Evolutionary conservation across 2,797 vertebrate species (phyloP), one percentile per base, ranked within the genome.

Genomic region (Leptatherina wallacei): DNA sequence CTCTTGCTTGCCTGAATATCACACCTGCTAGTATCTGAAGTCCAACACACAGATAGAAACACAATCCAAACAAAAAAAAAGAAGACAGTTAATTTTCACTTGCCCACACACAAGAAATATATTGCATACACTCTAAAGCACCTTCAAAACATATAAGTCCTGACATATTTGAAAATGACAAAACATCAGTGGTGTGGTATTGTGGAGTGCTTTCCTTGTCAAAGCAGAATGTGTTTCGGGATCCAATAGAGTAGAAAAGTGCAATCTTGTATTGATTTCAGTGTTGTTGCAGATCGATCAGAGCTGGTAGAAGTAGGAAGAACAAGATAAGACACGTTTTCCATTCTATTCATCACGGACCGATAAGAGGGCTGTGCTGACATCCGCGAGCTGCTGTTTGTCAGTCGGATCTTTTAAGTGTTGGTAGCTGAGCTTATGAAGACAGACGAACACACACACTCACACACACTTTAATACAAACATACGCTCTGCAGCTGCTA

Each of bases 281-380:
- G 82, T 65, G 85, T 75, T 72, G 91, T 38, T 81, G 85, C 76
- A 61, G 80, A 92, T 93, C 90, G 90, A 93, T 93, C 80, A 44
- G 61, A 72, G 90, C 89, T 83, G 81, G 60, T 87, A 85, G 77
- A 71, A 91, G 87, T 82, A 84, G 87, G 83, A 84, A 81, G 88
- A 88, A 88, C 88, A 90, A 86, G 91, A 93, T 91, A 92, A 92
- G 90, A 91, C 87, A 86, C 75, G 67, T 90, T 91, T 90, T 87
- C 86, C 85, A 86, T 90, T 88, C 89, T 90, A 87, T 91, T 92
- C 90, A 92, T 89, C 88, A 84, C 13, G 52, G 84, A 59, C 83
- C 84, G 91, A 92, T 92, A 90, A 91, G 86, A 87, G 69, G n/a
- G 83, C 85, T 85, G 85, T 82, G 86, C 84, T 88, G 91, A 92